These are phyloP conservation scores for Eupithecia inturbata DNA, from an alignment of 2,888 invertebrate species.

Conservation along the genomic window DNA sequence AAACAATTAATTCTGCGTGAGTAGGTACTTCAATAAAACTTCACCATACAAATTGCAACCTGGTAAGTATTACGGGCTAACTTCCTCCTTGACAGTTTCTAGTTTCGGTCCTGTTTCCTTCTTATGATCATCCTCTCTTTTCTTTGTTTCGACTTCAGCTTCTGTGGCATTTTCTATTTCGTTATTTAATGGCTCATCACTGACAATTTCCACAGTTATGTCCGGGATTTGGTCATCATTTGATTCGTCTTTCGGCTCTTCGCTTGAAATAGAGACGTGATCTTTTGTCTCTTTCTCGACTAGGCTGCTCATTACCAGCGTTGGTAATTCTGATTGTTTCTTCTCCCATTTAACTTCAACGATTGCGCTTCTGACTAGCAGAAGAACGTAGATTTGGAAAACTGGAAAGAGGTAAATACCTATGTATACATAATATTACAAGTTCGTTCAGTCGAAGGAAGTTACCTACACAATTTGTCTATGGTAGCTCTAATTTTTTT, in stretches of 20 bases:
- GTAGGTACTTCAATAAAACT: background rate
- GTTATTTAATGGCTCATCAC: background rate
- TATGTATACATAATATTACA: too few relatives aligned
- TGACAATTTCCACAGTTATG: slow-evolving; percentile 18
- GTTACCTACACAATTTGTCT: too few relatives aligned
- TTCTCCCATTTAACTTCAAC: slow-evolving; percentile 57
- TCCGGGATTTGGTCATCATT: slow-evolving; percentile 20
- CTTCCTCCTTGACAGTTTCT: slow-evolving; percentile 50
- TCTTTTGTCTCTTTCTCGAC: slow-evolving; percentile 42
- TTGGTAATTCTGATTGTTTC: slow-evolving; percentile 48
- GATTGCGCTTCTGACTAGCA: slow-evolving; percentile 65
- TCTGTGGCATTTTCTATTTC: slow-evolving; percentile 20
- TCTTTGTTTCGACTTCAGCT: slow-evolving; percentile 14
- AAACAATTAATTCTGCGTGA: background rate
- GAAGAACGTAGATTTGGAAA: slow-evolving; percentile 63
- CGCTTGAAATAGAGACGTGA: slow-evolving; percentile 23
- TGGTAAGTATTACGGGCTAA: background rate
- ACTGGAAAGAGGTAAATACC: slow-evolving; percentile 50
- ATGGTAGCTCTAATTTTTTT: too few relatives aligned
- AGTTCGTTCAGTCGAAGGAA: too few relatives aligned
- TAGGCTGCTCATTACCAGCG: slow-evolving; percentile 49
- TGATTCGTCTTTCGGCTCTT: slow-evolving; percentile 21
- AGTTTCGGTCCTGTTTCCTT: slow-evolving; percentile 39
- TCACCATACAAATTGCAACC: background rate
- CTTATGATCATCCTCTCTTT: slow-evolving; percentile 7